These are phyloP conservation scores for Saimiri boliviensis DNA, from an alignment of 2,113 vertebrate species.

Conservation along the genomic window DNA sequence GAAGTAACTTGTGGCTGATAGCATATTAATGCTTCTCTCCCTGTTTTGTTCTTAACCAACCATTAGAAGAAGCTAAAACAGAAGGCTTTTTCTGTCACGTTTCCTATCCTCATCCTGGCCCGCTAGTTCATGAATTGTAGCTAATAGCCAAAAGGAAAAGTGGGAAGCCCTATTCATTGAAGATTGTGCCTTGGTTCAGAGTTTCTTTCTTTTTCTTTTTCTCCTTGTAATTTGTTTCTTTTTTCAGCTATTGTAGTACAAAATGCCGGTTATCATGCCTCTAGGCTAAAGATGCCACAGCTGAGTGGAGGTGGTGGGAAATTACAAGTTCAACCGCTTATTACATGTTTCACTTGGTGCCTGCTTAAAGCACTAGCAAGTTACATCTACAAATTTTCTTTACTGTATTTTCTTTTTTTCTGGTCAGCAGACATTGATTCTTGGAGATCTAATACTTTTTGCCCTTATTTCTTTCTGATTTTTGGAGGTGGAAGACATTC, in stretches of 20 bases:
- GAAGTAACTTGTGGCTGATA: background rate
- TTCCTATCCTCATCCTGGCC: background rate
- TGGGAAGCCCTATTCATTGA: background rate
- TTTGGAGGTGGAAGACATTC: background rate
- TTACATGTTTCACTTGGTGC: background rate
- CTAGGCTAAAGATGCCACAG: background rate
- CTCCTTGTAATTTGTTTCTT: background rate
- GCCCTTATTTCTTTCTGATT: background rate
- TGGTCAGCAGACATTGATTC: background rate
- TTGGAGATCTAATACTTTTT: background rate
- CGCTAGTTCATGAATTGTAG: background rate
- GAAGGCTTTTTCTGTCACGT: background rate
- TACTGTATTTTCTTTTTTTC: background rate
- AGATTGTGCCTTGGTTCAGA: background rate
- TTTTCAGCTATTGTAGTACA: background rate
- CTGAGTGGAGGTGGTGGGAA: background rate
- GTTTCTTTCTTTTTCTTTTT: background rate
- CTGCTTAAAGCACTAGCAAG: background rate
- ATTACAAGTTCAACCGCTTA: background rate
- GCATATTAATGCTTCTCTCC: background rate
- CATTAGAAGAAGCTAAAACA: background rate
- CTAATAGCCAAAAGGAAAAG: background rate
- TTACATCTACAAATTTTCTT: background rate
- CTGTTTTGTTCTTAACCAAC: background rate
- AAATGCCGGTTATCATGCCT: too few relatives aligned